Percentiles rank a stretch among this genome's conserved stretches.
phyloP scores from a whole-genome alignment of 2,888 invertebrate genomes.

The Lasioglossum oenotherae region DNA sequence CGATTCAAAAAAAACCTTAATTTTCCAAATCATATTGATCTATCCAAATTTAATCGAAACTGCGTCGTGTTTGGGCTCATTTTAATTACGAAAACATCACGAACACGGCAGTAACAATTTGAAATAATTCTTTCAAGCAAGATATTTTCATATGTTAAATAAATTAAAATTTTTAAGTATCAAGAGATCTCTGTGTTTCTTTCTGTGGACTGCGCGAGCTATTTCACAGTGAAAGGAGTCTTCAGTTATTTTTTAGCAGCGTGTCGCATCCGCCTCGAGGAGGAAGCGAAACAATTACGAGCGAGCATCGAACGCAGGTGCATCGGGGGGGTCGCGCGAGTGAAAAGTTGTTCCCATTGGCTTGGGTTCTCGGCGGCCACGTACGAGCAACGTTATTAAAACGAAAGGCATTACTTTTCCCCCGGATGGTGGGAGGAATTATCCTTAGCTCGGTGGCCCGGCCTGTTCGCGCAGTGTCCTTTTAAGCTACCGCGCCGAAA shows the following conservation, averaged over 20 bases:
- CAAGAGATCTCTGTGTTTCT: not conserved
- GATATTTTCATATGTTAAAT: not conserved
- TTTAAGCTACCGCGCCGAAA: constrained; percentile 54
- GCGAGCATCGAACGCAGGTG: constrained; percentile 11
- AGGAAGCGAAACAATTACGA: not conserved
- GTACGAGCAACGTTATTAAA: constrained; percentile 35
- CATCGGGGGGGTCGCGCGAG: not conserved
- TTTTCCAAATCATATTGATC: too few species aligned
- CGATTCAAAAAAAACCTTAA: not conserved
- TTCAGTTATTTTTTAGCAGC: not conserved
- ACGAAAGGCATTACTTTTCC: constrained; percentile 38
- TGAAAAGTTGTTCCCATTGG: constrained; percentile 28
- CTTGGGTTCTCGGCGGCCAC: not conserved
- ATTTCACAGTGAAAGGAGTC: not conserved
- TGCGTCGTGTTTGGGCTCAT: not conserved
- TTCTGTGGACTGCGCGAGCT: not conserved
- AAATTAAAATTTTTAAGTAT: not conserved
- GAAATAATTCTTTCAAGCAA: not conserved
- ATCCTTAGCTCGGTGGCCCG: constrained; percentile 47
- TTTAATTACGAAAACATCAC: not conserved
- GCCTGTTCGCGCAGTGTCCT: constrained; percentile 44
- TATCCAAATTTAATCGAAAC: too few species aligned
- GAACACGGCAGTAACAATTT: not conserved
- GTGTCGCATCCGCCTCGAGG: not conserved
- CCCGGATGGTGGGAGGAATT: constrained; percentile 40